Evolutionary conservation across 35 echinoderm and acorn worm species (phyloP), one percentile per base, ranked within the genome.

Genomic region (Lytechinus pictus): DNA sequence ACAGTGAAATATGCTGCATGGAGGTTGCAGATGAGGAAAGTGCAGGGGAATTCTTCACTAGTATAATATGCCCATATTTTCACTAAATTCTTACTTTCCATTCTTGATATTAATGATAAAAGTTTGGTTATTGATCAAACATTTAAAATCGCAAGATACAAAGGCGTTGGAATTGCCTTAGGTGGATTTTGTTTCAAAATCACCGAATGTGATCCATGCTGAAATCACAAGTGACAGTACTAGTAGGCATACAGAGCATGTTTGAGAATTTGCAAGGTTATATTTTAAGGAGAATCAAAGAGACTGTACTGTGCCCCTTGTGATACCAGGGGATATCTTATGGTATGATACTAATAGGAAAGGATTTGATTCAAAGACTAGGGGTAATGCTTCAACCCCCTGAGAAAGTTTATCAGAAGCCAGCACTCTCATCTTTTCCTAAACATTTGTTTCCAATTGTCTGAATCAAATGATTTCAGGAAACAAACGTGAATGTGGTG

Each of bases 391-490:
- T 5, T 14, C 66, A 79, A 79, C 66, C 66, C 66, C 66, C 66
- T 79, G 66, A 79, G 66, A 79, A 79, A 79, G 66, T 79, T 79
- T 79, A 79, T 79, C 66, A 24, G 66, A 79, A 79, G 19, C 66
- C 66, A 5, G 66, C 66, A 79, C 21, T 79, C 66, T 79, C 66
- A n/a, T 19, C 66, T 79, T 79, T n/a, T 79, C 66, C 66, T 79
- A n/a, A 79, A 79, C 66, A 79, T 79, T 79, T 79, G 66, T 79
- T 79, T 79, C 66, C 66, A 79, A 79, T 79, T 79, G 66, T 79
- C 66, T 79, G 66, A 79, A 79, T 79, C 66, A 3, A 79, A 79
- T 79, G 19, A 79, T 79, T n/a, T 79, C 66, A 79, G 66, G 66
- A 79, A 79, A 79, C n/a, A 24, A 79, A 79, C 21, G 66, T 79